A percentile compares a stretch with the other conserved stretches of the same genome.
phyloP scores from a whole-genome alignment of 2,113 vertebrate genomes.

The Setophaga petechia region DNA sequence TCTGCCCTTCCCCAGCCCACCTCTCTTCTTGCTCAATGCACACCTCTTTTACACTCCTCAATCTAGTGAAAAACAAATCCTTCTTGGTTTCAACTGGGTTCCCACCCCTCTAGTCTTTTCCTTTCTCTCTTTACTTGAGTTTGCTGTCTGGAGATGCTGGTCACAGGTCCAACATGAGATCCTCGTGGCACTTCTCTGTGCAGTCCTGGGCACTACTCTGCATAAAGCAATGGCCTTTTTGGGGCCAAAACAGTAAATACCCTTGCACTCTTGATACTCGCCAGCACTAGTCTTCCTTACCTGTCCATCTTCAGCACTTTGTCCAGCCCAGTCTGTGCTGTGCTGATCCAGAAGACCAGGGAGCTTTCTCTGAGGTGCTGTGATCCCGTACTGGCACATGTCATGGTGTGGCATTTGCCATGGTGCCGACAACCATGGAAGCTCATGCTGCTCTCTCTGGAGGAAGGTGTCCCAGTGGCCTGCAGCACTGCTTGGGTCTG shows the following conservation, averaged over 20 bases:
- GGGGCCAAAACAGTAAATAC: neutral
- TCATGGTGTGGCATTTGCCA: rapidly evolving
- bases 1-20: neutral
- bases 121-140: neutral
- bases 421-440: neutral
- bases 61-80: neutral
- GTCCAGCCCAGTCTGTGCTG: neutral
- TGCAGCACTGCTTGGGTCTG: neutral
- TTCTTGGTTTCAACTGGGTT: neutral
- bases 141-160: neutral
- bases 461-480: neutral
- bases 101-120: neutral
- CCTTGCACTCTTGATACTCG: neutral
- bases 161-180: neutral
- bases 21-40: neutral
- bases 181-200: neutral
- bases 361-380: neutral
- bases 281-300: neutral
- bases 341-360: neutral
- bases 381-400: rapidly evolving
- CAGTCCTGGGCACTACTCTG: neutral
- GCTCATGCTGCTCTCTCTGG: neutral
- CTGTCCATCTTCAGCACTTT: rapidly evolving
- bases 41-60: neutral
- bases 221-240: neutral